phyloP scores from a whole-genome alignment of 2,797 vertebrate species.

The Leptoclinus maculatus region DNA sequence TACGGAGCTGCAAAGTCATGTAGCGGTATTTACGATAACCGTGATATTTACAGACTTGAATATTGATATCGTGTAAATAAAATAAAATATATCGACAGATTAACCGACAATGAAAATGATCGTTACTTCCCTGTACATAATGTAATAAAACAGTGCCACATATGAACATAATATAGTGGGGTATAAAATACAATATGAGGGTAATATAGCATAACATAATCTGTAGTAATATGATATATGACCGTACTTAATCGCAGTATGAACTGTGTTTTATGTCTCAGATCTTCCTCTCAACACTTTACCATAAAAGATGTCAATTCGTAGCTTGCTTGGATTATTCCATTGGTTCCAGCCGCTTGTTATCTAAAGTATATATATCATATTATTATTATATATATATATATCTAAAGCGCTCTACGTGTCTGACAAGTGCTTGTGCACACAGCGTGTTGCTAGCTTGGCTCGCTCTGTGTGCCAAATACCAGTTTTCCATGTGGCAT shows the following conservation, averaged over 20 bases:
- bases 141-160: too few species aligned
- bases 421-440: slow-evolving; percentile 54
- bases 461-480: slow-evolving; percentile 52
- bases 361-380: slow-evolving; percentile 3
- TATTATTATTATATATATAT: too few species aligned
- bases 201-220: background rate
- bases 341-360: background rate
- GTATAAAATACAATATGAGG: too few species aligned
- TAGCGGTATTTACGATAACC: too few species aligned
- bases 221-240: background rate
- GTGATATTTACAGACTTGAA: too few species aligned
- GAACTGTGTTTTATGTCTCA: too few species aligned
- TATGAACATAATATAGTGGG: background rate
- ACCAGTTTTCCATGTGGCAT: slow-evolving; percentile 64
- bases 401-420: slow-evolving; percentile 22
- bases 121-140: too few species aligned
- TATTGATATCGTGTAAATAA: too few species aligned
- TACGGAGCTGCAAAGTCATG: too few species aligned
- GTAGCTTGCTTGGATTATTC: background rate
- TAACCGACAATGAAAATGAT: too few species aligned
- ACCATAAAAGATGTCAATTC: background rate
- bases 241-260: too few species aligned
- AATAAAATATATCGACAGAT: too few species aligned
- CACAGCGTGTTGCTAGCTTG: slow-evolving; percentile 42
- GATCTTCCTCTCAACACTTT: background rate